Evolutionary conservation across 2,888 invertebrate species (phyloP).

Genomic region (Ptilodon capucinus): DNA sequence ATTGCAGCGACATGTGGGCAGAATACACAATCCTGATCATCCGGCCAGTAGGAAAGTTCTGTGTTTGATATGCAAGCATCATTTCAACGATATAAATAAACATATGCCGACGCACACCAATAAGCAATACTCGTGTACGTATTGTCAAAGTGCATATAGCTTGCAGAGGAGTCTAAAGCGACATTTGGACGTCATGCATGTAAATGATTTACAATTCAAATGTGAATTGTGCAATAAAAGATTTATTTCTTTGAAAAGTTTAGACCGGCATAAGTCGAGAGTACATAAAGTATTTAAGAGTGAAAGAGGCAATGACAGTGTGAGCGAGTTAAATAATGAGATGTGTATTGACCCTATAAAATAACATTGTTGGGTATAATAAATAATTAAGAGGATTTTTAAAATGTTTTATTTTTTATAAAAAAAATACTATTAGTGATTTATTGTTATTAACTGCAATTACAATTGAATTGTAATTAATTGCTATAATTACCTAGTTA

Average conservation of each 20-base stretch:
- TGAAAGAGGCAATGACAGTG: background rate
- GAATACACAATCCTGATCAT: conserved; percentile 7
- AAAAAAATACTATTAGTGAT: no score
- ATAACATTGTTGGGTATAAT: no score
- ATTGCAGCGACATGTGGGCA: conserved; percentile 5
- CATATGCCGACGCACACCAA: conserved; percentile 13
- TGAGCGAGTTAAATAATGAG: background rate
- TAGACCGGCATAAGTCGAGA: conserved; percentile 14
- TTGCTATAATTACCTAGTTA: no score
- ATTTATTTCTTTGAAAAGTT: conserved; percentile 6
- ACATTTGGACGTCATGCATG: conserved; percentile 19
- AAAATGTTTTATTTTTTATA: no score
- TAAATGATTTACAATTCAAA: conserved; percentile 1
- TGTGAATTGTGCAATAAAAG: conserved; percentile 22
- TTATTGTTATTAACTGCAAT: no score
- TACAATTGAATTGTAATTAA: no score
- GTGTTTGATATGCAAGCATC: conserved; percentile 19
- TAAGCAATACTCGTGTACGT: conserved; percentile 5
- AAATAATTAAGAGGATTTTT: no score
- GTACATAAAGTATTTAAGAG: conserved; percentile 16
- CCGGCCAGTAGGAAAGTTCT: conserved; percentile 4
- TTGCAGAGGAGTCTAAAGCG: conserved; percentile 12
- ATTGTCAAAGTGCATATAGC: conserved; percentile 10
- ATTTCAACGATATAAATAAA: conserved; percentile 3
- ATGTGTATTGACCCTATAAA: no score